A percentile compares a stretch with the other conserved stretches of the same genome.
These are phyloP conservation scores for Lampris incognitus DNA, from an alignment of 2,113 vertebrate species.

Conservation along the genomic window DNA sequence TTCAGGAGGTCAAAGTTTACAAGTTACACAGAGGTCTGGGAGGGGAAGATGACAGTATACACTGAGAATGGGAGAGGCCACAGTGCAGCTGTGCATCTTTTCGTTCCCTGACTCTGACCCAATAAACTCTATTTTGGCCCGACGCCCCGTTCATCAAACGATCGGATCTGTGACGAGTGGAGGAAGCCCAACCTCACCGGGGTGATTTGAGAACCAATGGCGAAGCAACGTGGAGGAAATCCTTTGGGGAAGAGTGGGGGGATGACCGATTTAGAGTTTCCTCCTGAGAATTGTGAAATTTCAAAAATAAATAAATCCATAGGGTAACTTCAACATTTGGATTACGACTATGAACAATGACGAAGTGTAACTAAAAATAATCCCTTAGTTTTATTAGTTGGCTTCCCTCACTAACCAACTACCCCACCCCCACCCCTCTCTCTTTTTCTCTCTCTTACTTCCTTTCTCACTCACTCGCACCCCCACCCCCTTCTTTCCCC, in stretches of 20 bases:
- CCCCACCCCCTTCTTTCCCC: background rate
- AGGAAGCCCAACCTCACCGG: constrained; percentile 58
- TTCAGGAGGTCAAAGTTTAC: constrained; percentile 73
- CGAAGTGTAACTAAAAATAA: constrained; percentile 39
- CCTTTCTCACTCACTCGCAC: background rate
- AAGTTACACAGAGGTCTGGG: constrained; percentile 56
- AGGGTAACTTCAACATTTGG: constrained; percentile 9
- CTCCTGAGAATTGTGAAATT: constrained; percentile 26
- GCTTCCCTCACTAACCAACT: background rate
- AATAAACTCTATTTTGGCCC: constrained; percentile 53
- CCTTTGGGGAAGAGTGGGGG: constrained; percentile 6
- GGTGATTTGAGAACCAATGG: constrained; percentile 46
- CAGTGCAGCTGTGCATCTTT: constrained; percentile 62
- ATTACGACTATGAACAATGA: constrained; percentile 4
- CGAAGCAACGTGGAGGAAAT: constrained; percentile 59
- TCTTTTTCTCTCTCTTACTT: constrained; percentile 17
- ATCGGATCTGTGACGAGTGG: constrained; percentile 66
- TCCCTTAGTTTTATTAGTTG: constrained; percentile 42
- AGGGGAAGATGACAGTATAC: constrained; percentile 42
- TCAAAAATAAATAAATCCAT: constrained; percentile 6
- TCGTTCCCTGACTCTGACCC: constrained; percentile 53
- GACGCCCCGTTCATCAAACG: constrained; percentile 55
- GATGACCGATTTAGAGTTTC: constrained; percentile 48
- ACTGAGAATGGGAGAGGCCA: constrained; percentile 40
- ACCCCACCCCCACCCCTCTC: background rate